Conservation (phyloP, 2,888 invertebrate species). For the Oasisia sp. region DNA sequence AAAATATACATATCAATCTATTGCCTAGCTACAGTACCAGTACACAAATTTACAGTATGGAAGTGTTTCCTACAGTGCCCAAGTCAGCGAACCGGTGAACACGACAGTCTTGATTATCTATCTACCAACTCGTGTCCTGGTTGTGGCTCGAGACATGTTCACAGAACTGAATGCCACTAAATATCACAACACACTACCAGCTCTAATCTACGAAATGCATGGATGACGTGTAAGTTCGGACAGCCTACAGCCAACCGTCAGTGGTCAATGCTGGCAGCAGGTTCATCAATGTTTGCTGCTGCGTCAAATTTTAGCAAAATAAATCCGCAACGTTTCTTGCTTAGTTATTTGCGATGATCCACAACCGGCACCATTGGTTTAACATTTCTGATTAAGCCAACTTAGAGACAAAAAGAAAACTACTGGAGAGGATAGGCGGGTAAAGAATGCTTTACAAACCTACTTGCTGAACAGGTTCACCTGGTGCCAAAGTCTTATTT, state of each 20-base stretch:
- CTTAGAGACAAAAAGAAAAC: background rate
- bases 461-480: background rate
- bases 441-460: background rate
- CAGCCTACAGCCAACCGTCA: background rate
- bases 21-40: background rate
- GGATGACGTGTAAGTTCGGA: background rate
- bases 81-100: background rate
- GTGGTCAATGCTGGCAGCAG: too few species aligned
- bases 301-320: background rate
- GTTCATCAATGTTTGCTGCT: background rate
- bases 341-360: background rate
- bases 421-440: background rate
- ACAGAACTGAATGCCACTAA: slow-evolving; percentile 1
- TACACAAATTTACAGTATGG: background rate
- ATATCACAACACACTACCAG: slow-evolving; percentile 7
- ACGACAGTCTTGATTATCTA: background rate
- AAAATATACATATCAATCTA: slow-evolving; percentile 1
- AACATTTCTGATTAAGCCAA: background rate
- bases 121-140: background rate
- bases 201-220: background rate
- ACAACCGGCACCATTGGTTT: background rate
- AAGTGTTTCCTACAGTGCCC: background rate
- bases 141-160: background rate
- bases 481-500: background rate
- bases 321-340: background rate